A percentile compares a stretch with the other conserved stretches of the same genome.
phyloP scores from a whole-genome alignment of 2,113 vertebrate genomes.

The Phyllostomus discolor region DNA sequence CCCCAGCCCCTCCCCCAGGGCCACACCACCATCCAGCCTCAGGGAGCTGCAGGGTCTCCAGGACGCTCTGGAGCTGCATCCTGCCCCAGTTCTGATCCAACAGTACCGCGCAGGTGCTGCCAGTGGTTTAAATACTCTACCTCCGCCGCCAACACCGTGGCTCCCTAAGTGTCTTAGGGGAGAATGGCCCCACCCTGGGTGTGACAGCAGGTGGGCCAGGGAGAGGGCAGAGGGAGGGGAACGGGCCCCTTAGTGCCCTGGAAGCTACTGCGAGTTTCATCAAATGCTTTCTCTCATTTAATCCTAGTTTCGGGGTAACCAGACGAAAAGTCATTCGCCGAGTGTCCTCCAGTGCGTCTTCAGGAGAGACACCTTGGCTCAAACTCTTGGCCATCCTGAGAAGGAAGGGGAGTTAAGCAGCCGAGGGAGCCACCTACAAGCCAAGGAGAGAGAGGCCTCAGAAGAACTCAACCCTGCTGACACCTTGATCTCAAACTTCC shows the following conservation, averaged over 20 bases:
- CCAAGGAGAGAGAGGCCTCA: neutral
- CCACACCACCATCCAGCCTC: neutral
- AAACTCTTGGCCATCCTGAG: neutral
- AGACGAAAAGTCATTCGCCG: neutral
- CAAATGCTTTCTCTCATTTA: too few species aligned
- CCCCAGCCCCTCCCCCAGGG: neutral
- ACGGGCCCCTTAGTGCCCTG: rapidly evolving
- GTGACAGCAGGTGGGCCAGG: neutral
- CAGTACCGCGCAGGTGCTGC: neutral
- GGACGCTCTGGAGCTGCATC: neutral
- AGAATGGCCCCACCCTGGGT: neutral
- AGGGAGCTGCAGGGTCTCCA: neutral
- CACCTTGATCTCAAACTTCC: neutral
- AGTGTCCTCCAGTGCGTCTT: neutral
- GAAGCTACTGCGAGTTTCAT: rapidly evolving
- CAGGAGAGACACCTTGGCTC: neutral
- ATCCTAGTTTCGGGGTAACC: neutral
- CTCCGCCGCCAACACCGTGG: neutral
- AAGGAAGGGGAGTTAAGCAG: neutral
- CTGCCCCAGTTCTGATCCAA: neutral
- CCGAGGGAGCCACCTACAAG: neutral
- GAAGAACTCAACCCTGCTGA: neutral
- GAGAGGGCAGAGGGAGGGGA: too few species aligned
- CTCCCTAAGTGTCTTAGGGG: neutral
- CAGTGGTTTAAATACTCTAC: too few species aligned